Base-by-base conservation (phyloP, 2,797 vertebrate species). In the Microhierax caerulescens region DNA sequence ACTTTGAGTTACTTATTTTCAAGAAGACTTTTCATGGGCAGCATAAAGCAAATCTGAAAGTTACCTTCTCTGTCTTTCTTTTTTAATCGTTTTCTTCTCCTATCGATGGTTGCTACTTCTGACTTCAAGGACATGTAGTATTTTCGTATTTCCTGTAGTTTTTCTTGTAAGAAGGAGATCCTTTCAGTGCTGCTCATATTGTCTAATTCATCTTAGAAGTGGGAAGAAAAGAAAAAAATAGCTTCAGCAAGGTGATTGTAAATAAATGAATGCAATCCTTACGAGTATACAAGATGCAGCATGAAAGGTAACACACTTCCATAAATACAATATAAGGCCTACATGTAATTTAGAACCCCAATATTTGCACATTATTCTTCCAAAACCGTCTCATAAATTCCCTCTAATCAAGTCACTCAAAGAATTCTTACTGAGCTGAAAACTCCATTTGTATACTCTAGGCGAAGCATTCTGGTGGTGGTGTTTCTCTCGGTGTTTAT, bases 21-120 rank as follows among this genome's bases (percentile, higher is more conserved):
- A 90, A 84, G 18, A 41, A 69, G 80, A 37, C 24, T 51, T 57
- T 18, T 82, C 22, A 4, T 9, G 13, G 48, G 57, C 65, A 88
- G 24, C n/a, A 20, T 1, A 51, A 85, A 70, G 24, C 34, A 77
- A 67, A 93, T 25, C 21, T 56, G 36, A 19, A 37, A 68, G 37
- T 97, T 98, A 99, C 99, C 99, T 99, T 99, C 99, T 98, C 99
- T 97, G 95, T 99, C 99, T 95, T 99, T 99, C 99, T 99, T 99
- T 98, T 99, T 99, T 92, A 99, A 98, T 80, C 99, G 98, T 96
- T 99, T 99, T 95, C 99, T 98, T 88, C 99, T 99, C 68, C 99
- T 98, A 98, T 99, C 99, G 88, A 99, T 99, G 86, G 99, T 99
- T 19, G 99, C 99, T 94, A 99, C 99, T 98, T 99, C 99, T 3